These are phyloP conservation scores for Coelopa pilipes DNA, from an alignment of 2,888 invertebrate genomes.

Conservation along the genomic window DNA sequence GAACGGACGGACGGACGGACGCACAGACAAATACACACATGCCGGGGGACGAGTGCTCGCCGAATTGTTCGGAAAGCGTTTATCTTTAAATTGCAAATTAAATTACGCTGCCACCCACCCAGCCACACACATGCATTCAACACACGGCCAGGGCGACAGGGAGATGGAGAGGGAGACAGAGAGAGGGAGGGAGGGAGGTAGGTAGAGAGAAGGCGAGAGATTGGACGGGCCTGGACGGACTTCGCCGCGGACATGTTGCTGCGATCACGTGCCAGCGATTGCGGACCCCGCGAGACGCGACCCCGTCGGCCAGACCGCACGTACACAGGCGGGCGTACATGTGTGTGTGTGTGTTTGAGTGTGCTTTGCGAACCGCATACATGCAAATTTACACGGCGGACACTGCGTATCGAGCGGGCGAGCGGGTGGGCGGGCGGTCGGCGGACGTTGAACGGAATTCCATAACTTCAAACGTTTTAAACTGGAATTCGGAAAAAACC, in stretches of 20 bases:
- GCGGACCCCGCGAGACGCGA: slow-evolving; percentile 11
- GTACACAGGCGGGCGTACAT: background rate
- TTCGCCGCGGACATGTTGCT: slow-evolving; percentile 1
- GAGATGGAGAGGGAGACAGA: too few relatives aligned
- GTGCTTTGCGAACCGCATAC: slow-evolving; percentile 19
- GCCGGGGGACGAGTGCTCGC: too few relatives aligned
- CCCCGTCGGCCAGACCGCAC: background rate
- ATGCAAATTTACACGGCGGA: slow-evolving; percentile 26
- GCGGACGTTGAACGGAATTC: background rate
- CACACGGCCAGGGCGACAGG: too few relatives aligned
- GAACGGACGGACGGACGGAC: too few relatives aligned
- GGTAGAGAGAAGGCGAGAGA: too few relatives aligned
- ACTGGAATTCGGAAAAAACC: slow-evolving; percentile 34
- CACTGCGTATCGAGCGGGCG: too few relatives aligned
- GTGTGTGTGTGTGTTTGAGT: slow-evolving; percentile 3
- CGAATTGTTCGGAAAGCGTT: background rate
- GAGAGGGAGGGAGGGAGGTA: too few relatives aligned
- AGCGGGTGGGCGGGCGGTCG: too few relatives aligned
- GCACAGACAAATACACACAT: too few relatives aligned
- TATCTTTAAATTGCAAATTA: background rate
- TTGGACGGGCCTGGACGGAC: background rate
- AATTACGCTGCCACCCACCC: background rate
- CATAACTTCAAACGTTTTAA: slow-evolving; percentile 29
- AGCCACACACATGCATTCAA: background rate
- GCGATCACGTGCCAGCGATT: slow-evolving; percentile 30